These are phyloP conservation scores for Campaea margaritaria DNA, from an alignment of 2,888 invertebrate species.

Conservation along the genomic window DNA sequence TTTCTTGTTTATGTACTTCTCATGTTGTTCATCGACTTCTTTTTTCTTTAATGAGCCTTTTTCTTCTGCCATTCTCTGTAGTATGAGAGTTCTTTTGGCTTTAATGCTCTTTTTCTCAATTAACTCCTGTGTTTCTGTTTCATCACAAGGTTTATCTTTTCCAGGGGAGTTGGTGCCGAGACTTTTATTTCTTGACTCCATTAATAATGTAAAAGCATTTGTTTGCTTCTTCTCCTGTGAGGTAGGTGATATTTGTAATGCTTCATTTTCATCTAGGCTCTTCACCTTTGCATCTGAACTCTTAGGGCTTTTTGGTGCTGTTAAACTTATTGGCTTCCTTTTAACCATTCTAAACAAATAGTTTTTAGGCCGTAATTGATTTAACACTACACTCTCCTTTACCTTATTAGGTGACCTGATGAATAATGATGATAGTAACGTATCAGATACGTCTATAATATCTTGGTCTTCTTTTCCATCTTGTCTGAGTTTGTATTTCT, in stretches of 20 bases:
- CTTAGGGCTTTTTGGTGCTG: slow-evolving; percentile 36
- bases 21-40: slow-evolving; percentile 84
- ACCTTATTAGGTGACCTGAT: slow-evolving; percentile 65
- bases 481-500: slow-evolving; percentile 72
- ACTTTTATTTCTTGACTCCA: slow-evolving; percentile 87
- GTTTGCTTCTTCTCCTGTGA: slow-evolving; percentile 63
- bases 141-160: slow-evolving; percentile 69
- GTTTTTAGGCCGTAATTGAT: slow-evolving; percentile 59
- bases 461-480: slow-evolving; percentile 78
- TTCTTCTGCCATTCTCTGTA: slow-evolving; percentile 87
- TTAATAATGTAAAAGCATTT: slow-evolving; percentile 88
- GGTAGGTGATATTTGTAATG: slow-evolving; percentile 29
- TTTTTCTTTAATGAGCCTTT: slow-evolving; percentile 86
- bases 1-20: slow-evolving; percentile 83
- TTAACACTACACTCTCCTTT: slow-evolving; percentile 42
- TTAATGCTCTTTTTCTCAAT: slow-evolving; percentile 63
- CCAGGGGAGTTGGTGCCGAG: slow-evolving; percentile 88
- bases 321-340: slow-evolving; percentile 50
- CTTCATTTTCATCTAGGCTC: slow-evolving; percentile 21
- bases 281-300: slow-evolving; percentile 26
- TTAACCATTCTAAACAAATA: slow-evolving; percentile 74
- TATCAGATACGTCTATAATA: slow-evolving; percentile 72
- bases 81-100: slow-evolving; percentile 78
- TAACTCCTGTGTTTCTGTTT: slow-evolving; percentile 54
- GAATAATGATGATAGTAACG: slow-evolving; percentile 59